phyloP scores from a whole-genome alignment of 2,888 invertebrate genomes.

The Itoplectis maculator region DNA sequence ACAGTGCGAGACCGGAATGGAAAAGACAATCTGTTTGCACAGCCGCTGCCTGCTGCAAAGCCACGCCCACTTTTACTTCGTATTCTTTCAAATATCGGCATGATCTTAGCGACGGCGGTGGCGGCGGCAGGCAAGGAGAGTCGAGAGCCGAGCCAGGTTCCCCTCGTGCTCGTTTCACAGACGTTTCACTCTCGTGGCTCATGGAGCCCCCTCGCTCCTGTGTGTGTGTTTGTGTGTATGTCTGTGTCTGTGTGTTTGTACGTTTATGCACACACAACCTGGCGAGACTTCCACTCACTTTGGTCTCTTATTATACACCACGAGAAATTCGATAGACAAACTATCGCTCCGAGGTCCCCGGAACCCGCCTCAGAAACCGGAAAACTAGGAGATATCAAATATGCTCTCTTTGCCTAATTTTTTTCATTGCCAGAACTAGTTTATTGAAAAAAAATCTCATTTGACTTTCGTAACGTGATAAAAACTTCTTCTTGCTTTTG shows the following conservation, averaged over 20 bases:
- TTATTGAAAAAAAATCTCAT: not conserved
- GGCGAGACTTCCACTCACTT: constrained; percentile 59
- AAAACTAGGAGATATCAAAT: not conserved
- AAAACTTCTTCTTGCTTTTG: not conserved
- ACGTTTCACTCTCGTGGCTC: constrained; percentile 74
- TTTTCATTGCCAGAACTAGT: not conserved
- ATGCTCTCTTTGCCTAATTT: not conserved
- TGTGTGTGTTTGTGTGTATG: constrained; percentile 36
- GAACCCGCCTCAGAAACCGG: not conserved
- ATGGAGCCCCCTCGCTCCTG: constrained; percentile 61
- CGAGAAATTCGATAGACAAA: constrained; percentile 61
- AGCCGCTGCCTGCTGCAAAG: constrained; percentile 66
- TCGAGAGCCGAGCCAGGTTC: constrained; percentile 33
- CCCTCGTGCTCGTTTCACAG: constrained; percentile 73
- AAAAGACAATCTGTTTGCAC: constrained; percentile 72
- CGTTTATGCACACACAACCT: constrained; percentile 16
- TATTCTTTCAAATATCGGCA: constrained; percentile 78
- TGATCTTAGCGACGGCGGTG: constrained; percentile 71
- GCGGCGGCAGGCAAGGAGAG: constrained; percentile 22
- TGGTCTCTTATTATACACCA: constrained; percentile 53
- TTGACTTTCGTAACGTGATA: not conserved
- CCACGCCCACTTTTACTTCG: constrained; percentile 81
- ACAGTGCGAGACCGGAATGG: constrained; percentile 16
- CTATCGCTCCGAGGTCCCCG: constrained; percentile 6
- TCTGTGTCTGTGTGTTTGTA: constrained; percentile 16